Evolutionary conservation across 2,113 vertebrate species (phyloP), one percentile per base, ranked within the genome.

Genomic region (Ctenomys sociabilis): DNA sequence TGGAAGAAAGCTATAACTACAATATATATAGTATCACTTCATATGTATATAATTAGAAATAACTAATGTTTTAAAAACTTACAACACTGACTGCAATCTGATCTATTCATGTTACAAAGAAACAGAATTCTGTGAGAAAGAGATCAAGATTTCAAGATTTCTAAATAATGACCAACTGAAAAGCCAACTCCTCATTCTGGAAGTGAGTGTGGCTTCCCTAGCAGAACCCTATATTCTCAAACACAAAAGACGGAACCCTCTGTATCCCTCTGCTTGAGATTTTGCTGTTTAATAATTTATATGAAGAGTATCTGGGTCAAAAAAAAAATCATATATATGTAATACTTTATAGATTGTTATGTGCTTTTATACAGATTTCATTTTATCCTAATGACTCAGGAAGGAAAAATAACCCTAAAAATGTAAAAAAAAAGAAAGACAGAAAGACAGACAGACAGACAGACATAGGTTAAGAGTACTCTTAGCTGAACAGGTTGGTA

Each of bases 81-180:
- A 83, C 24, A 88, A 87, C 16, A 61, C 1, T 82, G 52, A 81
- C 84, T 94, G 85, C 35, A 75, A 85, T 88, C 81, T 89, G 49
- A 35, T 92, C 43, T 77, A 77, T 3, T 77, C 75, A 49, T 78
- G 26, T 49, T 49, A 78, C 28, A 49, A 78, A 78, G 13, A 95
- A 93, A 85, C 30, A 91, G 40, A 93, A 95, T 21, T 83, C 63
- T 68, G 35, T 28, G 57, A 90, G 72, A 87, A 81, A 91, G 5
- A 88, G 45, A 93, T 85, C 24, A 61, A 52, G 70, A 32, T 24
- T 59, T 93, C 16, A 87, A 73, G 49, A 59, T 85, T 97, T 97
- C 64, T 84, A 40, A 95, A 94, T 83, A 80, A 35, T 57, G 85
- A 95, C 35, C 92, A 90, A 92, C 14, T 64, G 49, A 93, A 93